Conservation (phyloP, 1,140 invertebrate genomes). For the Brachionus rubens region DNA sequence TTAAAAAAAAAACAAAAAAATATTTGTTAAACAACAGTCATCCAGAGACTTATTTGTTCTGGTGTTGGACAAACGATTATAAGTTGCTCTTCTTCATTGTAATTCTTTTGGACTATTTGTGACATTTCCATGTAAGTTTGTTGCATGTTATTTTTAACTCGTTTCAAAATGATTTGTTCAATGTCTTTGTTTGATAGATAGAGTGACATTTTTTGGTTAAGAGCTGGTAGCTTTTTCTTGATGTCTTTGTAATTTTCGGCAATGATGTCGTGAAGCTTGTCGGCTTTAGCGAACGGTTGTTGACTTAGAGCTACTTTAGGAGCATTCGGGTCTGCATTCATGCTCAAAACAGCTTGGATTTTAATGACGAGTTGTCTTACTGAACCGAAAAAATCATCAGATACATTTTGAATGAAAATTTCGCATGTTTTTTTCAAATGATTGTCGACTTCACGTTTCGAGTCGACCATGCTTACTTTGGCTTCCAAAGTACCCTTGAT, state of each 20-base stretch:
- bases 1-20: no score
- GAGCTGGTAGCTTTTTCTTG: constrained; percentile 25
- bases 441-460: constrained; percentile 86
- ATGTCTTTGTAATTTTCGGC: not conserved
- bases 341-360: constrained; percentile 25
- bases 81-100: constrained; percentile 22
- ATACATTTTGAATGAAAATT: constrained; percentile 76
- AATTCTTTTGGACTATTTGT: constrained; percentile 10
- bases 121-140: constrained; percentile 21
- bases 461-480: constrained; percentile 83
- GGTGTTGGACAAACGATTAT: constrained; percentile 42
- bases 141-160: constrained; percentile 29
- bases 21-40: constrained; percentile 3
- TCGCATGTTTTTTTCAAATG: constrained; percentile 88
- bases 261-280: constrained; percentile 38
- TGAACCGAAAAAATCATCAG: constrained; percentile 59
- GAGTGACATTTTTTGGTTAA: constrained; percentile 6
- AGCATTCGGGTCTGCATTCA: constrained; percentile 16
- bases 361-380: constrained; percentile 1
- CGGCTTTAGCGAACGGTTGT: constrained; percentile 34
- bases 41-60: constrained; percentile 45
- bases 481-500: constrained; percentile 77
- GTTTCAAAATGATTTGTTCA: constrained; percentile 43
- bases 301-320: constrained; percentile 20
- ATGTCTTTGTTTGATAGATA: constrained; percentile 40